Evolutionary conservation across 2,797 vertebrate genomes (phyloP), one percentile per base, ranked within the genome.

Genomic region (Holocentrus rufus): DNA sequence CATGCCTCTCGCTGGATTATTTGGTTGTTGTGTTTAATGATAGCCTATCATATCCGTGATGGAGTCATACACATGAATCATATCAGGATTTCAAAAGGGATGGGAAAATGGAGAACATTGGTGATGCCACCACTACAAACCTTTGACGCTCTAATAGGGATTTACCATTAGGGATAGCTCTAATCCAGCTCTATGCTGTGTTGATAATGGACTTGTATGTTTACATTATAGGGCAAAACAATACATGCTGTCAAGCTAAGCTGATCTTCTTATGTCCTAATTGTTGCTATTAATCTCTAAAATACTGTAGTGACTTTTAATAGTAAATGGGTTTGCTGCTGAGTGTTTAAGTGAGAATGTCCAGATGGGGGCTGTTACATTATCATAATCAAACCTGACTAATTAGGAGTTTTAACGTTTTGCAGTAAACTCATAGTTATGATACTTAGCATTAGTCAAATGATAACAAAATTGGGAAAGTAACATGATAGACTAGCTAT

Each of bases 241-340:
- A 27, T 64, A n/a, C 59, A 79, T 42, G 34, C 3, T 27, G 75
- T 78, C 42, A 69, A 69, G 83, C 69, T 63, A 65, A 79, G 76
- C 50, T 72, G 15, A 55, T 27, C 65, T 54, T 70, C 79, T 86
- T 39, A 72, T 79, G 61, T 20, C 65, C 69, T 17, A 1, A 74
- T 69, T 72, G 20, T 73, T 57, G 15, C 64, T 52, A 17, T 80
- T 79, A 68, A 87, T 87, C 65, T 62, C 11, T 66, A 44, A 76
- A 67, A 11, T 63, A 46, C 69, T 36, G 4, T 55, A 46, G 44
- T 49, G 50, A 42, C 64, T 72, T 65, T 66, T 65, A 61, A 71
- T 46, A 74, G 57, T 58, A 71, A 60, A 70, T 70, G 23, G 31
- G 55, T 52, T 49, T 47, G 15, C 46, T 47, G 18, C n/a, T 18